Conservation (phyloP, 53 echinoderm and acorn worm species). For the Luidia sarsii region DNA sequence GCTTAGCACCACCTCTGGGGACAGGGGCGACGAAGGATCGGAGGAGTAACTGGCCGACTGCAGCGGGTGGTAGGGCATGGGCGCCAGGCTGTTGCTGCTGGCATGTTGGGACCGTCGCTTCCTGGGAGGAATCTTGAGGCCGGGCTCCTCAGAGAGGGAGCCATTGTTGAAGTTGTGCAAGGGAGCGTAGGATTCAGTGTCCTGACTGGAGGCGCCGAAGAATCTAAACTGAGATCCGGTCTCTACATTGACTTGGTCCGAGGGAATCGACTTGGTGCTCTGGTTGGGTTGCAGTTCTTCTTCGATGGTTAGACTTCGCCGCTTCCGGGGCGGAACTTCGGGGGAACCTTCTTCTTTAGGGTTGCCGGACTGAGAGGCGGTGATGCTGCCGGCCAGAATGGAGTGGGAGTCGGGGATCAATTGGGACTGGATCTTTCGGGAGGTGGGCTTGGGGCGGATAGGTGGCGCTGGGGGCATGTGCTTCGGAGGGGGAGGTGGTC, state of each 20-base stretch:
- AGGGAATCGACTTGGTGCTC: no score
- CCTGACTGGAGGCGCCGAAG: no score
- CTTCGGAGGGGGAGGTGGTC: conserved; percentile 41
- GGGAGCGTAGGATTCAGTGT: no score
- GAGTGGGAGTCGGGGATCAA: conserved; percentile 8
- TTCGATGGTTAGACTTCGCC: conserved; percentile 11
- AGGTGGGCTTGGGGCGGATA: conserved; percentile 17
- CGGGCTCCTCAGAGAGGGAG: background rate
- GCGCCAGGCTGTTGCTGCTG: conserved; percentile 1
- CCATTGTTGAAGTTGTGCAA: no score
- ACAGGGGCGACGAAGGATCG: background rate
- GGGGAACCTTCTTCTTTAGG: background rate
- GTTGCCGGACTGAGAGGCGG: no score
- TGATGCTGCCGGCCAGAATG: background rate
- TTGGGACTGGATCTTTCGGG: background rate
- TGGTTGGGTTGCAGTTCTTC: background rate
- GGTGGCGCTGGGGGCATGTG: conserved; percentile 5
- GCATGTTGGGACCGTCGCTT: conserved; percentile 45
- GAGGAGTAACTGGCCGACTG: conserved; percentile 13
- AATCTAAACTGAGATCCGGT: no score
- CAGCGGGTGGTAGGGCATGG: conserved; percentile 47
- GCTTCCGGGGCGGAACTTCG: conserved; percentile 8
- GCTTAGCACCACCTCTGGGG: background rate
- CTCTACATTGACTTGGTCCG: no score
- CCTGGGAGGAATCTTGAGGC: conserved; percentile 12